These are phyloP conservation scores for Thomomys bottae DNA, from an alignment of 2,113 vertebrate genomes.

Conservation along the genomic window DNA sequence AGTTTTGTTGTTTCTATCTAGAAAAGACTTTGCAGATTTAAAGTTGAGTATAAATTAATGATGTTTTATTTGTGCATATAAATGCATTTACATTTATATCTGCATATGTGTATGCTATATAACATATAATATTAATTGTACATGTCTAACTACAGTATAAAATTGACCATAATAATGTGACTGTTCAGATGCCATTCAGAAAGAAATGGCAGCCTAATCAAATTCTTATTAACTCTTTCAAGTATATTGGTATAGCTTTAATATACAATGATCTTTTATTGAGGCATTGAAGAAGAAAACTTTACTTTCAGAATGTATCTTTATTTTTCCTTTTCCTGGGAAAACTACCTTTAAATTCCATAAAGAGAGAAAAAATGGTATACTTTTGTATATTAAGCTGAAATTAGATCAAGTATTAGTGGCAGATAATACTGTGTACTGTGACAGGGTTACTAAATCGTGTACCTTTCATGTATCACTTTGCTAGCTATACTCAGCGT, in stretches of 20 bases:
- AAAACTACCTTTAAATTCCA: neutral
- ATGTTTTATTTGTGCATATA: neutral
- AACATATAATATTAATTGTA: neutral
- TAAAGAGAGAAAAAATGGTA: neutral
- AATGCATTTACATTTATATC: neutral
- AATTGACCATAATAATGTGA: neutral
- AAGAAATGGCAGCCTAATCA: neutral
- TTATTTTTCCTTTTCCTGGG: neutral
- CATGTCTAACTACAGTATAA: neutral
- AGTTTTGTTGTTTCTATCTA: neutral
- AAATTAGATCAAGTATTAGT: neutral
- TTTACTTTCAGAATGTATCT: neutral
- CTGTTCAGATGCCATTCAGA: neutral
- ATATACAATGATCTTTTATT: neutral
- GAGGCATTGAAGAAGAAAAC: neutral
- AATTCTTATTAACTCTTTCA: neutral
- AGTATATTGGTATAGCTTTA: neutral
- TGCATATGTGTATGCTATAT: no score
- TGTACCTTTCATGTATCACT: slow-evolving; percentile 59
- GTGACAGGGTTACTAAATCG: neutral
- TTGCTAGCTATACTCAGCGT: slow-evolving; percentile 88
- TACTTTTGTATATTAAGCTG: neutral
- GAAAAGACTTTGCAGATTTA: neutral
- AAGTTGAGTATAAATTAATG: neutral
- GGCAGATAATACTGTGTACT: neutral